These are phyloP conservation scores for Gobionotothen gibberifrons DNA, from an alignment of 2,797 vertebrate genomes.

Conservation along the genomic window DNA sequence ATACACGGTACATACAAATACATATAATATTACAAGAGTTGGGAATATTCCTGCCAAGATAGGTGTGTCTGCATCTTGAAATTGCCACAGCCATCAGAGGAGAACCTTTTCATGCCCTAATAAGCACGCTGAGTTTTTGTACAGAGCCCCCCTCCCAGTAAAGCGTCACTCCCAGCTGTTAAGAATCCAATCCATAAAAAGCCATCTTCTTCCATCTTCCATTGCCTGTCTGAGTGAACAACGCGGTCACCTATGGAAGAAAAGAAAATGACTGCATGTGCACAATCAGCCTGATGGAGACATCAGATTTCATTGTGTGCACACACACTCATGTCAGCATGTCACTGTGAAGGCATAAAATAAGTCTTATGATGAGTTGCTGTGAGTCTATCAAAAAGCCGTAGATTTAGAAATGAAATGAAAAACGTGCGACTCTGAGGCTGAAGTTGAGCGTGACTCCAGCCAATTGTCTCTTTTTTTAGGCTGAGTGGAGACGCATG, in stretches of 20 bases:
- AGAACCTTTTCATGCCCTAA: constrained; percentile 36
- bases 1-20: constrained; percentile 9
- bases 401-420: constrained; percentile 34
- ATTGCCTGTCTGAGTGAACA: constrained; percentile 22
- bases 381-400: constrained; percentile 41
- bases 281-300: constrained; percentile 55
- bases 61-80: constrained; percentile 23
- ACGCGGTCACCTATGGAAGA: constrained; percentile 62
- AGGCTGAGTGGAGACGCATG: background rate
- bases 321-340: background rate
- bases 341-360: constrained; percentile 7
- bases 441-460: constrained; percentile 4
- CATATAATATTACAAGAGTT: background rate
- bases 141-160: background rate
- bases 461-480: constrained; percentile 12
- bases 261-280: constrained; percentile 46
- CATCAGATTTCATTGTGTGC: constrained; percentile 15
- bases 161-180: constrained; percentile 15
- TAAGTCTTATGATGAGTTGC: constrained; percentile 30
- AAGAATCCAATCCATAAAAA: constrained; percentile 54
- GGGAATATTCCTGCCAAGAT: constrained; percentile 23
- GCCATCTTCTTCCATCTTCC: constrained; percentile 56
- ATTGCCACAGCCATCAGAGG: constrained; percentile 25
- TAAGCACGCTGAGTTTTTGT: constrained; percentile 27
- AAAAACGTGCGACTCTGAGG: background rate